Percentiles rank a stretch among this genome's conserved stretches.
These are phyloP conservation scores for Hypothenemus hampei DNA, from an alignment of 1,140 invertebrate genomes.

Conservation along the genomic window DNA sequence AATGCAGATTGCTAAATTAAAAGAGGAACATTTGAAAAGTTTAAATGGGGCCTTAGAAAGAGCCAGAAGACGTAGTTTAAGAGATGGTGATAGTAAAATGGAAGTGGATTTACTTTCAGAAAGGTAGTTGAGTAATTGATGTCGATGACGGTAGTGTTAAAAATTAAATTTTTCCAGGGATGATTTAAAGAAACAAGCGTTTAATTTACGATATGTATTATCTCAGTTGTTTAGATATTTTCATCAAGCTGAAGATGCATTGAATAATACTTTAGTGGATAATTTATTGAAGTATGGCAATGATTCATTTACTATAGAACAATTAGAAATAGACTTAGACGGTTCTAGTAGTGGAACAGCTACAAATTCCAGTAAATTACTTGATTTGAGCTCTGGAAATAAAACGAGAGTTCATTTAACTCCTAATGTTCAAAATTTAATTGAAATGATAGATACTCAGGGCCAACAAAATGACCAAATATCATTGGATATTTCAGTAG, in stretches of 20 bases:
- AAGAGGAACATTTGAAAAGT: slow-evolving; percentile 53
- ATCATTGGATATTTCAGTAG: slow-evolving; percentile 47
- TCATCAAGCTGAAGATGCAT: slow-evolving; percentile 67
- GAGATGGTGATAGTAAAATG: slow-evolving; percentile 31
- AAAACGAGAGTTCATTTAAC: slow-evolving; percentile 61
- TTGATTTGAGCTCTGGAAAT: slow-evolving; percentile 19
- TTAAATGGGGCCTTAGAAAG: slow-evolving; percentile 43
- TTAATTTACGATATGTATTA: slow-evolving; percentile 55
- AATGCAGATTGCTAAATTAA: slow-evolving; percentile 49
- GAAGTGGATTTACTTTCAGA: slow-evolving; percentile 39
- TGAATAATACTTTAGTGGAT: slow-evolving; percentile 66
- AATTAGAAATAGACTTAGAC: slow-evolving; percentile 34
- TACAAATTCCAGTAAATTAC: slow-evolving; percentile 26
- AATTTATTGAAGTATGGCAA: slow-evolving; percentile 53
- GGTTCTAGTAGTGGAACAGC: slow-evolving; percentile 6
- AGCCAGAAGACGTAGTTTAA: slow-evolving; percentile 38
- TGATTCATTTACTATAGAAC: slow-evolving; percentile 31
- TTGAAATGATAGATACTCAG: slow-evolving; percentile 56
- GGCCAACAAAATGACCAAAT: slow-evolving; percentile 40
- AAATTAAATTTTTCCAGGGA: slow-evolving; percentile 50
- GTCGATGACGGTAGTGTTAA: too few relatives aligned
- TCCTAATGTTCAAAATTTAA: slow-evolving; percentile 59
- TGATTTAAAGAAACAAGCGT: slow-evolving; percentile 53
- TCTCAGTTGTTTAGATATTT: slow-evolving; percentile 66
- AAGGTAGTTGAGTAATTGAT: slow-evolving; percentile 21